These are phyloP conservation scores for Ictalurus punctatus DNA, from an alignment of 2,113 vertebrate species.

Conservation along the genomic window DNA sequence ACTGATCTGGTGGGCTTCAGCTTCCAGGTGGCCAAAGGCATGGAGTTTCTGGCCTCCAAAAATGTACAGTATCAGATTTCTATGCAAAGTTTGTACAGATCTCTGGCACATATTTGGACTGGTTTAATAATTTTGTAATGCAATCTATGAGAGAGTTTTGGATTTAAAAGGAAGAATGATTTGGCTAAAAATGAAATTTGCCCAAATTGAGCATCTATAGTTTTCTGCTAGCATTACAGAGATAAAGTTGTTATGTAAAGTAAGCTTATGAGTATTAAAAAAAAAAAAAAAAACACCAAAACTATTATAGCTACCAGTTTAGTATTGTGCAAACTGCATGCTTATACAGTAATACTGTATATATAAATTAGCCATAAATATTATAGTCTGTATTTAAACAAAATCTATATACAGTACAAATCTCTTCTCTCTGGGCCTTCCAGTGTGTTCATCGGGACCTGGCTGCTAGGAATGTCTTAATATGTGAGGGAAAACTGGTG, in stretches of 20 bases:
- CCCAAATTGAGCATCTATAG: neutral
- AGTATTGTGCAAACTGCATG: neutral
- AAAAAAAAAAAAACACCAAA: no score
- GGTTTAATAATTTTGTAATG: neutral
- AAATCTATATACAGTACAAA: neutral
- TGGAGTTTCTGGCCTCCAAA: slow-evolving; percentile 98
- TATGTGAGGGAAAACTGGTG: slow-evolving; percentile 96
- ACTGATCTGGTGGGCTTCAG: slow-evolving; percentile 93
- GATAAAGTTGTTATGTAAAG: neutral
- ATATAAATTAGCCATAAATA: no score
- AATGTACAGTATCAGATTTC: slow-evolving; percentile 74
- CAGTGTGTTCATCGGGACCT: slow-evolving; percentile 98
- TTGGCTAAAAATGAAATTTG: neutral
- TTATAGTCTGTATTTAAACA: neutral
- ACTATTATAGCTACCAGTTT: neutral
- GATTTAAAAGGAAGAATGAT: neutral
- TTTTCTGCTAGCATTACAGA: neutral
- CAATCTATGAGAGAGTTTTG: neutral
- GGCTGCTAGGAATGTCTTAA: slow-evolving; percentile 93
- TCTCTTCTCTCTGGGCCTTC: neutral
- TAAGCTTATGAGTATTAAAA: neutral
- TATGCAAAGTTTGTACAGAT: neutral
- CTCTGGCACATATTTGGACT: neutral
- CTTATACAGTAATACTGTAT: neutral
- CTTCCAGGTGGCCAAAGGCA: slow-evolving; percentile 96